Percentiles rank a stretch among this genome's conserved stretches.
Evolutionary conservation across 2,797 vertebrate genomes (phyloP).

Genomic region (Huso huso): DNA sequence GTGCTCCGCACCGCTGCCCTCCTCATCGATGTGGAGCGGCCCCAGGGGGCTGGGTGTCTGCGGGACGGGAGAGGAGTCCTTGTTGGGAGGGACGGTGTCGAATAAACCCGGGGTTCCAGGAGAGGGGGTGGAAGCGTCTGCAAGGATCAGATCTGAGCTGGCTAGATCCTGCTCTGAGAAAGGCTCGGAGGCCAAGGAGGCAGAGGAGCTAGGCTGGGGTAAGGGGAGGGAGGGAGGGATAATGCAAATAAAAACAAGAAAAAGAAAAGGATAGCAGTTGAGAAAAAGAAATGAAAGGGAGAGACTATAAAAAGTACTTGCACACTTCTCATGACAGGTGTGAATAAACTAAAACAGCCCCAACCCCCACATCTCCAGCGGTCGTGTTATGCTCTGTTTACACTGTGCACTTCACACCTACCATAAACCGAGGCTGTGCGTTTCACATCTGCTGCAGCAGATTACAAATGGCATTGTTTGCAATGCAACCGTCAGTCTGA

Average conservation of each 20-base stretch:
- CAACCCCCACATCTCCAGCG: too few relatives aligned
- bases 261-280: slow-evolving; percentile 12
- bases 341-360: too few relatives aligned
- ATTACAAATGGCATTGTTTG: too few relatives aligned
- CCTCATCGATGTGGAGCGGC: slow-evolving; percentile 50
- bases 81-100: slow-evolving; percentile 21
- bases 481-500: too few relatives aligned
- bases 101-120: slow-evolving; percentile 21
- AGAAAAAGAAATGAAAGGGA: slow-evolving; percentile 19
- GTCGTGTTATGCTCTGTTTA: too few relatives aligned
- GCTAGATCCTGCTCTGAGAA: slow-evolving; percentile 30
- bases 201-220: slow-evolving; percentile 69
- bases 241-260: slow-evolving; percentile 10
- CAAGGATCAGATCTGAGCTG: slow-evolving; percentile 20
- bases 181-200: slow-evolving; percentile 60
- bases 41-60: slow-evolving; percentile 35
- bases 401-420: too few relatives aligned
- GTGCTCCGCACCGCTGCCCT: slow-evolving; percentile 20
- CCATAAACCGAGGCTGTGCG: too few relatives aligned
- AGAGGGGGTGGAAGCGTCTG: slow-evolving; percentile 2
- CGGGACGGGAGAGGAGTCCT: slow-evolving; percentile 23
- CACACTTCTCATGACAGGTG: too few relatives aligned
- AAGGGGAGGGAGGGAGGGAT: slow-evolving; percentile 25
- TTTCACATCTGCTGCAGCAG: too few relatives aligned
- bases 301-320: not conserved